Evolutionary conservation across 2,888 invertebrate genomes (phyloP).

Genomic region (Pseudococcus viburni): DNA sequence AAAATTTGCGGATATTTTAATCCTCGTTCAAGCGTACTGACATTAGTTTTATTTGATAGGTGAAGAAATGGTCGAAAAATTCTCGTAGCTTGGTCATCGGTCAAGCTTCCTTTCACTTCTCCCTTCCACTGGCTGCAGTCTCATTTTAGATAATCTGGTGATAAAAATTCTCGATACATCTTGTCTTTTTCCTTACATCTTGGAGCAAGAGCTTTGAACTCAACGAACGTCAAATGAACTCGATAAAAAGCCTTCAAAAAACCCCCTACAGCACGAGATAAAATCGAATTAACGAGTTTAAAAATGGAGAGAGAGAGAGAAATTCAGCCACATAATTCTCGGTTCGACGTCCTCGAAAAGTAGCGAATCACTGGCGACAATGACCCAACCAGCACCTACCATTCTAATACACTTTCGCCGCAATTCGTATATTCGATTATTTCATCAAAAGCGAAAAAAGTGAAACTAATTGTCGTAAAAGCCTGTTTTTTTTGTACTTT

Average conservation of each 20-base stretch:
- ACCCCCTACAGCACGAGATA: neutral
- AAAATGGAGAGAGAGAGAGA: neutral
- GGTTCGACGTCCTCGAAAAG: neutral
- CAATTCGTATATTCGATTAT: neutral
- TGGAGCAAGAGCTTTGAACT: neutral
- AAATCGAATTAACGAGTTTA: neutral
- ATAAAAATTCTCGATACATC: too few relatives aligned
- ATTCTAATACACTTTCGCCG: neutral
- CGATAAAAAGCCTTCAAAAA: neutral
- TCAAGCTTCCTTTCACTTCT: too few relatives aligned
- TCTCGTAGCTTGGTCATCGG: too few relatives aligned
- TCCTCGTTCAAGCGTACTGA: neutral
- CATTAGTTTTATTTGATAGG: too few relatives aligned
- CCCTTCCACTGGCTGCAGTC: too few relatives aligned
- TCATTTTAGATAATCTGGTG: too few relatives aligned
- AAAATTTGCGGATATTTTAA: neutral
- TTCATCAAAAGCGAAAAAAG: neutral
- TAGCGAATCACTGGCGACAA: neutral
- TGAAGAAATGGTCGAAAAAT: too few relatives aligned
- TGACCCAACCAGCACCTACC: neutral
- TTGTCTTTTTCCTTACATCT: too few relatives aligned
- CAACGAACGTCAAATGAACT: neutral
- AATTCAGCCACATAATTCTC: neutral
- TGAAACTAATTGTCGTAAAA: constrained; percentile 17
- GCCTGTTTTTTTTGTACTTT: neutral